Percentiles rank a stretch among this genome's conserved stretches.
Evolutionary conservation across 2,113 vertebrate species (phyloP).

Genomic region (Climacteris rufus): DNA sequence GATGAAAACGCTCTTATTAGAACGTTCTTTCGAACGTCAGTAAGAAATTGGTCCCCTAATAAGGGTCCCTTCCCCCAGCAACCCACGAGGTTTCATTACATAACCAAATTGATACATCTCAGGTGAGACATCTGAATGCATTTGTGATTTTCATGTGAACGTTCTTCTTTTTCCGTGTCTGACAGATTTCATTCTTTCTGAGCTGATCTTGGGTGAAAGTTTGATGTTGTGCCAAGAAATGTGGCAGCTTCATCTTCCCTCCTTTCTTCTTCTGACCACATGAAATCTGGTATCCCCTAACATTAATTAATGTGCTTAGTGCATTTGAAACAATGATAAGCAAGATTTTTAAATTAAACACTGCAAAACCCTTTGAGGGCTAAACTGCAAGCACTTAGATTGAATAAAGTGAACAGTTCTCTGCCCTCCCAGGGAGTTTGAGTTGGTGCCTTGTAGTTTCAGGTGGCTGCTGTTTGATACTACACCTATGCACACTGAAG

Average conservation of each 20-base stretch:
- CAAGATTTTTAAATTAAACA: not conserved
- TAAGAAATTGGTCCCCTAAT: not conserved
- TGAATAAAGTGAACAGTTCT: not conserved
- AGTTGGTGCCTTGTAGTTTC: not conserved
- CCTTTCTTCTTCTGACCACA: not conserved
- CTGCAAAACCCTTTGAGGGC: not conserved
- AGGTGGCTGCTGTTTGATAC: not conserved
- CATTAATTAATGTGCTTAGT: not conserved
- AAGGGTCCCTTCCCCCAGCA: not conserved
- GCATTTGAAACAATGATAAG: not conserved
- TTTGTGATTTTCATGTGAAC: slow-evolving; percentile 11
- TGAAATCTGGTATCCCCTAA: not conserved
- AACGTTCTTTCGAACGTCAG: not conserved
- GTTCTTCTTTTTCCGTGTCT: not conserved
- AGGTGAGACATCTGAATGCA: not conserved
- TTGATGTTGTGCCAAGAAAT: not conserved
- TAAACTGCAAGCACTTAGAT: not conserved
- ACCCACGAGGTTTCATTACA: slow-evolving; percentile 6
- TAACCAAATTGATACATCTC: slow-evolving; percentile 20
- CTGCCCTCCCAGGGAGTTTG: not conserved
- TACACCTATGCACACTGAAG: not conserved
- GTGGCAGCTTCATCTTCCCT: not conserved
- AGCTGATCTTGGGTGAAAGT: not conserved
- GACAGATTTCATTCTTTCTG: not conserved
- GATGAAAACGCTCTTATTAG: not conserved